Evolutionary conservation across 2,113 vertebrate genomes (phyloP).

Genomic region (Gnathonemus longibarbis): DNA sequence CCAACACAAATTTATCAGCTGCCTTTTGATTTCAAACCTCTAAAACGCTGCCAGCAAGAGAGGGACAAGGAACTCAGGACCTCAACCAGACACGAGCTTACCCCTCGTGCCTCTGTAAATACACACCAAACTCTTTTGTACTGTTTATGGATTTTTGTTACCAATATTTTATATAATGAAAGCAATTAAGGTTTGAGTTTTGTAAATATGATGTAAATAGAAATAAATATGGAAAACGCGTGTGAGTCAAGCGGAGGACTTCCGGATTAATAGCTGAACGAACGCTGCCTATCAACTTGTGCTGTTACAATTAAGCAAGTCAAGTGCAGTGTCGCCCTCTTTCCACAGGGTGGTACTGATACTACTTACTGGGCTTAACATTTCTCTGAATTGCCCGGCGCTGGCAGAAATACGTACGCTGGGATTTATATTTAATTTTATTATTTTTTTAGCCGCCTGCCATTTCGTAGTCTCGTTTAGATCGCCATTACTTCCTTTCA

Average conservation of each 20-base stretch:
- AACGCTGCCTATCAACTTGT: conserved; percentile 20
- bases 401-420: conserved; percentile 20
- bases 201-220: conserved; percentile 65
- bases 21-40: conserved; percentile 30
- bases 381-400: conserved; percentile 43
- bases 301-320: conserved; percentile 29
- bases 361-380: conserved; percentile 49
- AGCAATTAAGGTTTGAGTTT: conserved; percentile 48
- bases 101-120: conserved; percentile 41
- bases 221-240: conserved; percentile 46
- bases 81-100: neutral
- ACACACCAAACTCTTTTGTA: conserved; percentile 23
- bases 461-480: conserved; percentile 13
- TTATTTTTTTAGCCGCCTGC: conserved; percentile 1
- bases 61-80: conserved; percentile 12
- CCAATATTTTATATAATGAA: conserved; percentile 43
- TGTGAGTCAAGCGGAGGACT: conserved; percentile 37
- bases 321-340: conserved; percentile 23
- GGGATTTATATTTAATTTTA: conserved; percentile 15
- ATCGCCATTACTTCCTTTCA: conserved; percentile 35
- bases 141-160: conserved; percentile 28
- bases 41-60: conserved; percentile 46
- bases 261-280: conserved; percentile 14
- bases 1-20: conserved; percentile 2
- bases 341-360: conserved; percentile 34